These are phyloP conservation scores for Enteromius thamalakanensis DNA, from an alignment of 2,797 vertebrate genomes.

Conservation along the genomic window DNA sequence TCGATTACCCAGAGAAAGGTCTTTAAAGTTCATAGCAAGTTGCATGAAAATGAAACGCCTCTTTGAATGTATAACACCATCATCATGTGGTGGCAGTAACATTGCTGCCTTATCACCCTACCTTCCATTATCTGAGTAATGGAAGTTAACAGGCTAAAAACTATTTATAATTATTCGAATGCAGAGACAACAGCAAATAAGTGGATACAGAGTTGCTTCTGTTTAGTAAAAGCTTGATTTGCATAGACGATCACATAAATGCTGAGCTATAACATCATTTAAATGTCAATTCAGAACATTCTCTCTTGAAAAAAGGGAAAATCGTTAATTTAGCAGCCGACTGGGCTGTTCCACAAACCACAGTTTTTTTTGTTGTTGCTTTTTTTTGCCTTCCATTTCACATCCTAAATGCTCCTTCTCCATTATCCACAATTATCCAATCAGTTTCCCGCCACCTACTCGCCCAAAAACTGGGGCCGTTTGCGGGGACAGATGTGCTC, in stretches of 20 bases:
- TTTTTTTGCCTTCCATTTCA: slow-evolving; percentile 28
- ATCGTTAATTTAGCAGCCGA: slow-evolving; percentile 14
- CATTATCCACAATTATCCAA: slow-evolving; percentile 51
- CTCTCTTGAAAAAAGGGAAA: background rate
- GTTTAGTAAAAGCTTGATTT: slow-evolving; percentile 41
- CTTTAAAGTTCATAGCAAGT: background rate
- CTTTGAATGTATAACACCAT: slow-evolving; percentile 9
- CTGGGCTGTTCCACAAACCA: slow-evolving; percentile 14
- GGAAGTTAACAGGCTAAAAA: slow-evolving; percentile 41
- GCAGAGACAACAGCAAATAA: slow-evolving; percentile 23
- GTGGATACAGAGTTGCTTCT: slow-evolving; percentile 12
- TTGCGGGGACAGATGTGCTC: slow-evolving; percentile 52
- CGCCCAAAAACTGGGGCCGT: slow-evolving; percentile 19
- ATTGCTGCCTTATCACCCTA: background rate
- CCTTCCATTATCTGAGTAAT: slow-evolving; percentile 24
- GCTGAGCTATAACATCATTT: slow-evolving; percentile 8
- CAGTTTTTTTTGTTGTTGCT: slow-evolving; percentile 21
- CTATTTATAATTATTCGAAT: slow-evolving; percentile 23
- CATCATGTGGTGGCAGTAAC: slow-evolving; percentile 12
- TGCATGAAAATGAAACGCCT: background rate
- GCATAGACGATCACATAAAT: slow-evolving; percentile 33
- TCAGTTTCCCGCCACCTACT: slow-evolving; percentile 47
- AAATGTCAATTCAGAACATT: slow-evolving; percentile 31
- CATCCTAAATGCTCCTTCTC: slow-evolving; percentile 46
- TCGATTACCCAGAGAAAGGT: background rate